Conservation (phyloP, 2,113 vertebrate species). For the Pelvicachromis taeniatus region DNA sequence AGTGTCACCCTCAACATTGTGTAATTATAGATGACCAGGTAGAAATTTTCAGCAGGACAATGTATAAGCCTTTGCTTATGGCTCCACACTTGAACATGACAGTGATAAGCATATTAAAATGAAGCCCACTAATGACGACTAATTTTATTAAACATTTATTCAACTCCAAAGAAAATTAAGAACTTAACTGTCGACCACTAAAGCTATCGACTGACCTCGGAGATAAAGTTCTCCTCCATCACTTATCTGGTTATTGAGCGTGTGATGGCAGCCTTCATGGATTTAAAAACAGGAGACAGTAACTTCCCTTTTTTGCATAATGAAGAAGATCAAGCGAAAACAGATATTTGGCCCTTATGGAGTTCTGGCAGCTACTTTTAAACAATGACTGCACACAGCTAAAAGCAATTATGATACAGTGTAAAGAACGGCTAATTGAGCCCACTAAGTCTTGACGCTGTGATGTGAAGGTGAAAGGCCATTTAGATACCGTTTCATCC, state of each 20-base stretch:
- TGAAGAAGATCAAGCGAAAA: slow-evolving; percentile 11
- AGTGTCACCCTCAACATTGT: neutral
- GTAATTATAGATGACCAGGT: neutral
- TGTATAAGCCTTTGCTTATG: neutral
- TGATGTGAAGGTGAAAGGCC: neutral
- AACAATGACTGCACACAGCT: neutral
- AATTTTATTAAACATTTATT: neutral
- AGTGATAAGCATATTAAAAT: neutral
- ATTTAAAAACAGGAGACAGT: neutral
- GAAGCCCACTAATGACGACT: neutral
- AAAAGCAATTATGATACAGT: neutral
- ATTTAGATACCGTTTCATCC: neutral
- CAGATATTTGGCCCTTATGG: neutral
- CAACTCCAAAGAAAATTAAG: neutral
- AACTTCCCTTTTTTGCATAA: neutral
- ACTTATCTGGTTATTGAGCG: slow-evolving; percentile 20
- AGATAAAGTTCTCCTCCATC: slow-evolving; percentile 6
- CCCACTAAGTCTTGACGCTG: neutral
- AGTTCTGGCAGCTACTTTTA: neutral
- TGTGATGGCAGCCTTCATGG: neutral
- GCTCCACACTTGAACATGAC: neutral
- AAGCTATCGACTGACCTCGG: neutral
- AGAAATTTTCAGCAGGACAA: neutral
- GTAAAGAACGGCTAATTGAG: neutral
- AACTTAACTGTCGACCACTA: neutral